Conservation (phyloP, 2,113 vertebrate species). For the Spilogale gracilis region DNA sequence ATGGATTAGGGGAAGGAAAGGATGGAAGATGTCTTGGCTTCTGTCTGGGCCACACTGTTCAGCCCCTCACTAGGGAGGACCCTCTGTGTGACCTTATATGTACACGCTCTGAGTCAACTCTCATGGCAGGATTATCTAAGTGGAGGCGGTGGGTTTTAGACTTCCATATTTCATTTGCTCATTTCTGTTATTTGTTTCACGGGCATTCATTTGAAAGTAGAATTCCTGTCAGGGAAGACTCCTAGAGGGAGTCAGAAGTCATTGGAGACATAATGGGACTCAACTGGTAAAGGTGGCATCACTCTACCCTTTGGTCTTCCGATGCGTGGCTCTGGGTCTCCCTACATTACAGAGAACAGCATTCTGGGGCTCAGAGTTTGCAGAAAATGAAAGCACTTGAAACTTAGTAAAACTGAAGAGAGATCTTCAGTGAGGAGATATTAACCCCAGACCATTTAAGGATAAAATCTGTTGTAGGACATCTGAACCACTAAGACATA, state of each 20-base stretch:
- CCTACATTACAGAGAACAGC: background rate
- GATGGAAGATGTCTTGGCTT: background rate
- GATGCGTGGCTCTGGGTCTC: background rate
- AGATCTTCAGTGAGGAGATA: background rate
- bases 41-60: background rate
- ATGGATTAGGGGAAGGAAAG: background rate
- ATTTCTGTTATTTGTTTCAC: background rate
- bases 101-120: background rate
- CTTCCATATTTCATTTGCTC: background rate
- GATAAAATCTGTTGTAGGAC: background rate
- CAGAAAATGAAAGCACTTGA: background rate
- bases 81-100: background rate
- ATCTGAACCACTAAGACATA: background rate
- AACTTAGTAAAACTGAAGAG: background rate
- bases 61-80: too few relatives aligned
- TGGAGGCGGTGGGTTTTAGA: background rate
- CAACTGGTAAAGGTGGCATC: background rate
- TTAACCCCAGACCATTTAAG: background rate
- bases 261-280: accelerated
- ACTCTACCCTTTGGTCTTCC: too few relatives aligned
- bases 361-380: background rate
- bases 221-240: background rate
- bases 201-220: background rate
- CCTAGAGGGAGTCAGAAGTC: background rate
- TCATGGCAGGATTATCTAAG: background rate